phyloP scores from a whole-genome alignment of 2,888 invertebrate species.

The Tetropium fuscum region DNA sequence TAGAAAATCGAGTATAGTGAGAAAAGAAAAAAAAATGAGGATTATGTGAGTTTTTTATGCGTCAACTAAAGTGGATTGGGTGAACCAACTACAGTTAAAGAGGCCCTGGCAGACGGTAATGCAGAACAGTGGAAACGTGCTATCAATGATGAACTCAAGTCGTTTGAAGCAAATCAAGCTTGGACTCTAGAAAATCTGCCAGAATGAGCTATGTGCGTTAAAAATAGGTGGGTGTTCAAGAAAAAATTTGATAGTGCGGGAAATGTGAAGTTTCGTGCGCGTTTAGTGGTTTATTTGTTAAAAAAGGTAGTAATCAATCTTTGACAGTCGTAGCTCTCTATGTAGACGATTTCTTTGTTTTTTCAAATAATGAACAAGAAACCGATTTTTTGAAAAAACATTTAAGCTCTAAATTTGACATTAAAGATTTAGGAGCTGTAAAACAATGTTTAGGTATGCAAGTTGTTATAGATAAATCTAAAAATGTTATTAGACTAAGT shows the following conservation, averaged over 20 bases:
- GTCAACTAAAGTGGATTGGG: not conserved
- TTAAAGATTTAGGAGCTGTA: not conserved
- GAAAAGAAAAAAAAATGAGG: not conserved
- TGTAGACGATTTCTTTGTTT: conserved; percentile 10
- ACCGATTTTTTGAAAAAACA: not conserved
- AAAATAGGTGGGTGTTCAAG: conserved; percentile 4
- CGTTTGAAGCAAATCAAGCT: conserved; percentile 15
- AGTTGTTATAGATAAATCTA: too few species aligned
- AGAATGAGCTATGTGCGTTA: not conserved
- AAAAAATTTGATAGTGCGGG: conserved; percentile 3
- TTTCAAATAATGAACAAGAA: not conserved
- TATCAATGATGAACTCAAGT: conserved; percentile 7
- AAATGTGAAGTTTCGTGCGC: conserved; percentile 16
- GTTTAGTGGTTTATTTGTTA: conserved; percentile 9
- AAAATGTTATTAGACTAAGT: not conserved
- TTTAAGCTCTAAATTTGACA: not conserved
- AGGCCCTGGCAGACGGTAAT: not conserved
- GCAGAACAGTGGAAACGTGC: not conserved
- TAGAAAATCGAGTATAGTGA: not conserved
- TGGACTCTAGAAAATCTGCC: conserved; percentile 9
- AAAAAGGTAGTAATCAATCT: not conserved
- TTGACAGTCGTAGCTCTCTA: conserved; percentile 11
- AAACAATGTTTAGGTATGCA: not conserved
- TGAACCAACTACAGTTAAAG: not conserved
- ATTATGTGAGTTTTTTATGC: not conserved